phyloP scores from a whole-genome alignment of 2,797 vertebrate genomes.

The Crocidura indochinensis region DNA sequence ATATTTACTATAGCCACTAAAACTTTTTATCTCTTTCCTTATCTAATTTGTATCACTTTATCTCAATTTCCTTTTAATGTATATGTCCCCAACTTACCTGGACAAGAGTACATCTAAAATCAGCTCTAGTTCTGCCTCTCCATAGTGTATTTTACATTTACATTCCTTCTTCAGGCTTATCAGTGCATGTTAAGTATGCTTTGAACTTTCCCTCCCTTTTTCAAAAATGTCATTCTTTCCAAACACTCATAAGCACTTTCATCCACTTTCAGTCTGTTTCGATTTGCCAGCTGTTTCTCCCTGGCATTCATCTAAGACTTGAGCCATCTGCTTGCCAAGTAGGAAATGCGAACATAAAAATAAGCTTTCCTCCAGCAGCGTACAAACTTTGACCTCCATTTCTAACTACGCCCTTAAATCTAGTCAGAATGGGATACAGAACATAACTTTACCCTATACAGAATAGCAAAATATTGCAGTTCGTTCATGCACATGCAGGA shows the following conservation, averaged over 20 bases:
- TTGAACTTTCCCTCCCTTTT: slow-evolving; percentile 76
- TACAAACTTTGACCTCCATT: neutral
- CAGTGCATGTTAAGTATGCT: slow-evolving; percentile 64
- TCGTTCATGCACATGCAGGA: neutral
- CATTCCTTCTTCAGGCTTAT: neutral
- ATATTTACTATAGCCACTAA: no score
- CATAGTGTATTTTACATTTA: neutral
- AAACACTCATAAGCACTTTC: slow-evolving; percentile 60
- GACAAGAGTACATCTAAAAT: neutral
- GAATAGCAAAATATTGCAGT: neutral
- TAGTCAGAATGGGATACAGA: neutral
- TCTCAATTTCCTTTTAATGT: neutral
- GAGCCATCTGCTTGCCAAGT: slow-evolving; percentile 61
- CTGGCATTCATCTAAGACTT: slow-evolving; percentile 36
- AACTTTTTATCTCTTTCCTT: rapidly evolving
- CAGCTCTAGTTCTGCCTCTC: neutral
- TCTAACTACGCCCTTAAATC: slow-evolving; percentile 11
- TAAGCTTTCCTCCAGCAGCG: neutral
- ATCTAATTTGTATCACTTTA: neutral
- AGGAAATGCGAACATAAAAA: slow-evolving; percentile 9
- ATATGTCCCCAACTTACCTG: neutral
- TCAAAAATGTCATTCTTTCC: slow-evolving; percentile 70
- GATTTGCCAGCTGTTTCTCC: slow-evolving; percentile 68
- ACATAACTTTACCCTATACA: neutral
- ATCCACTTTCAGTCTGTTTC: slow-evolving; percentile 71